Base-by-base conservation (phyloP, 2,888 invertebrate species). In the Lissonota sp. region DNA sequence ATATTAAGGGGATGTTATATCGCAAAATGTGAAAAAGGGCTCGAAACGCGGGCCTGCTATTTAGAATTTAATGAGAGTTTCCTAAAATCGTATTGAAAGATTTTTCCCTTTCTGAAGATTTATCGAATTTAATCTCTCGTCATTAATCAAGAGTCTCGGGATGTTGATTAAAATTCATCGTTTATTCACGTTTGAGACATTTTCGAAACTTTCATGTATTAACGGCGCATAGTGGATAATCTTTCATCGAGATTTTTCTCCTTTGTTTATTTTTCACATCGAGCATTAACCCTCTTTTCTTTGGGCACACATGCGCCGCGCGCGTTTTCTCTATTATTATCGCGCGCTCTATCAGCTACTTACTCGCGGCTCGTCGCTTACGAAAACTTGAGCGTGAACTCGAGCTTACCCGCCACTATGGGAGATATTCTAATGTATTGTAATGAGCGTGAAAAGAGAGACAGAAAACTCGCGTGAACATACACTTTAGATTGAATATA, bases 51-150 rank as follows among this genome's bases (percentile, higher is more conserved):
- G 74, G 75, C 74, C 78, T n/a, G 72, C 83, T 85, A 84, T 88
- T 86, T 85, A 88, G 87, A 88, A 90, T 89, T 89, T 87, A 88
- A 89, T 86, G 86, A n/a, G 84, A 87, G 85, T 84, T 87, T 85
- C 26, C 12, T 37, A n/a, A 42, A 16, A 26, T 72, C 51, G 37
- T 16, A n/a, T 14, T 40, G 55, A 60, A 76, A 80, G 82, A 84
- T 80, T 76, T 80, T 84, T 79, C 64, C 64, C 79, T 16, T 44
- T 60, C 58, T 49, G 67, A 73, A 80, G 58, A 74, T 51, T 72
- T 79, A 76, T 77, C 76, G 74, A 79, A 79, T 83, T 84, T 84
- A 84, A 85, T 85, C 82, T 83, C 37, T 66, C 67, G 74, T 78
- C 77, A 74, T 83, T 72, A 78, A 83, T 80, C 80, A 80, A 77